A percentile compares a stretch with the other conserved stretches of the same genome.
phyloP scores from a whole-genome alignment of 2,113 vertebrate genomes.

The Puffinus mauretanicus region DNA sequence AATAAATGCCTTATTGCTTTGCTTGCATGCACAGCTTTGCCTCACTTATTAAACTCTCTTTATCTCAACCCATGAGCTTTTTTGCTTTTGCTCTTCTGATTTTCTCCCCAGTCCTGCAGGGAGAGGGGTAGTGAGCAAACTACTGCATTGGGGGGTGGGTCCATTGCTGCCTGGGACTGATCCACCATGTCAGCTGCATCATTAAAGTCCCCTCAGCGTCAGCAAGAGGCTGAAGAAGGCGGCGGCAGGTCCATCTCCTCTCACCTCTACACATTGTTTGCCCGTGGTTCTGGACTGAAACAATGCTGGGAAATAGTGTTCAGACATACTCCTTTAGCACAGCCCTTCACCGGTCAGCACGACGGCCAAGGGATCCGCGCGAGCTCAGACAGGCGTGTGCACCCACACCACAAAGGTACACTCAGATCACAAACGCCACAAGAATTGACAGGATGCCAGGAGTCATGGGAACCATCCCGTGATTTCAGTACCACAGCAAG shows the following conservation, averaged over 20 bases:
- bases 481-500: neutral
- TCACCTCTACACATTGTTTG: neutral
- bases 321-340: neutral
- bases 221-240: neutral
- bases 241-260: neutral
- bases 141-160: rapidly evolving
- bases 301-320: neutral
- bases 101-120: neutral
- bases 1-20: neutral
- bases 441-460: neutral
- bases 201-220: neutral
- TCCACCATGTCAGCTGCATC: neutral
- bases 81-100: neutral
- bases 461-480: neutral
- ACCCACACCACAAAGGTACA: too few relatives aligned
- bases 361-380: rapidly evolving
- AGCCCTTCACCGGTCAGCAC: neutral
- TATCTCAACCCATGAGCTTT: neutral
- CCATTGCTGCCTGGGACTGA: neutral
- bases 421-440: neutral
- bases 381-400: neutral
- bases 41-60: neutral
- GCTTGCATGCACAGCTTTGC: neutral
- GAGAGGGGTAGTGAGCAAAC: neutral
- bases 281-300: neutral